A percentile compares a stretch with the other conserved stretches of the same genome.
Conservation (phyloP, 2,113 vertebrate species). For the Pterocles orientalis region DNA sequence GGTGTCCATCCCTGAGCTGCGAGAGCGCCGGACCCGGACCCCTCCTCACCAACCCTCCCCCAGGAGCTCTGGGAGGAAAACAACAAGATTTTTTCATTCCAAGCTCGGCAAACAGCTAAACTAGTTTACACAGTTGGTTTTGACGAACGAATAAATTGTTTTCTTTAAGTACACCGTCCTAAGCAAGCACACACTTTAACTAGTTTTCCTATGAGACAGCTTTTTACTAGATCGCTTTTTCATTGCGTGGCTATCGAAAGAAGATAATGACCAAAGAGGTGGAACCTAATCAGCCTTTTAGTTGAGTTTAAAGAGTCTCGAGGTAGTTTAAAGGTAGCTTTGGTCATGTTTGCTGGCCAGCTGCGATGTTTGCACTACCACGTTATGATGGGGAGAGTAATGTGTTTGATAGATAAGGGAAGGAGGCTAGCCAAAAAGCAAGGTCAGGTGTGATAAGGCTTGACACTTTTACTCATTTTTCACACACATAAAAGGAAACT, state of each 20-base stretch:
- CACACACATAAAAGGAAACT: slow-evolving; percentile 77
- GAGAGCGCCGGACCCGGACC: not conserved
- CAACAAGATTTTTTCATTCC: slow-evolving; percentile 53
- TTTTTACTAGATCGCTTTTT: slow-evolving; percentile 80
- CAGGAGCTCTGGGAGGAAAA: slow-evolving; percentile 6
- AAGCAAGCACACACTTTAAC: slow-evolving; percentile 76
- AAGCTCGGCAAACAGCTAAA: slow-evolving; percentile 71
- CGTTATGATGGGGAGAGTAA: slow-evolving; percentile 83
- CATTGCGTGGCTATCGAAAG: slow-evolving; percentile 78
- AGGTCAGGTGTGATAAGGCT: slow-evolving; percentile 78
- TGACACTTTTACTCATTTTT: slow-evolving; percentile 81
- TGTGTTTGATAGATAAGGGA: slow-evolving; percentile 82
- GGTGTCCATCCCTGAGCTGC: not conserved
- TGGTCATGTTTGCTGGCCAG: slow-evolving; percentile 73
- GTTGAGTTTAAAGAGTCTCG: slow-evolving; percentile 76
- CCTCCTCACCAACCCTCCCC: not conserved
- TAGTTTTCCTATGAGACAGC: slow-evolving; percentile 67
- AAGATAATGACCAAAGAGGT: slow-evolving; percentile 81
- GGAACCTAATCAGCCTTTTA: slow-evolving; percentile 79
- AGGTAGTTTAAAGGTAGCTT: slow-evolving; percentile 76
- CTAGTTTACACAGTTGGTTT: slow-evolving; percentile 70
- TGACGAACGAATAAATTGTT: slow-evolving; percentile 59
- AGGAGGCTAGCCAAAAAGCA: slow-evolving; percentile 74
- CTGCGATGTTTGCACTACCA: slow-evolving; percentile 76
- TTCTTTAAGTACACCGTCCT: slow-evolving; percentile 67